A percentile compares a stretch with the other conserved stretches of the same genome.
Conservation (phyloP, 1,140 invertebrate species). For the Micrasema minimum region DNA sequence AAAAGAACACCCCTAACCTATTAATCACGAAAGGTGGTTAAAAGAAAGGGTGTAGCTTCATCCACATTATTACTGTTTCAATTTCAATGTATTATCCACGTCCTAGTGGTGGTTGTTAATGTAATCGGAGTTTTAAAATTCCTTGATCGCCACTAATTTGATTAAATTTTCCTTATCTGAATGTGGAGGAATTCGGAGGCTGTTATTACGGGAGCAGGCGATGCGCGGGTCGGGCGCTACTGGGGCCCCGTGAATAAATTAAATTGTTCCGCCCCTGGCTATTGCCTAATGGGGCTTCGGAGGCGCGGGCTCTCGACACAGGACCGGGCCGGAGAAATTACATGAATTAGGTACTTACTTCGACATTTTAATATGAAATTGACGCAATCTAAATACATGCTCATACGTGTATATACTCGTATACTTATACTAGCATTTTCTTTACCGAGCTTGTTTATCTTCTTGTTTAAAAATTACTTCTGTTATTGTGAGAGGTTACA, state of each 20-base stretch:
- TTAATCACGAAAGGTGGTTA: too few species aligned
- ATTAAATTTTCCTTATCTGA: slow-evolving; percentile 35
- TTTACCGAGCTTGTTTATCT: too few species aligned
- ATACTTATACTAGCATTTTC: too few species aligned
- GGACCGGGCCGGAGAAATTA: background rate
- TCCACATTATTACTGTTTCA: too few species aligned
- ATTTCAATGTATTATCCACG: slow-evolving; percentile 20
- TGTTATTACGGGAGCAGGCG: slow-evolving; percentile 17
- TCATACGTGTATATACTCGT: too few species aligned
- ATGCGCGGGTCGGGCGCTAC: slow-evolving; percentile 19
- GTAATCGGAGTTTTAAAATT: slow-evolving; percentile 42
- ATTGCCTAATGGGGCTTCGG: background rate
- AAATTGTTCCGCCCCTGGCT: slow-evolving; percentile 16
- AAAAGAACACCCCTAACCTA: too few species aligned
- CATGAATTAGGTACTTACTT: too few species aligned
- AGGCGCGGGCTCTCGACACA: background rate
- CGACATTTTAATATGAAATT: too few species aligned
- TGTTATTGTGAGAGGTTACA: too few species aligned
- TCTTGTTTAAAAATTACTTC: too few species aligned
- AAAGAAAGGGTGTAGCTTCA: too few species aligned
- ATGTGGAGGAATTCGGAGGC: slow-evolving; percentile 15
- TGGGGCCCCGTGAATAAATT: slow-evolving; percentile 30
- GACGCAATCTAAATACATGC: too few species aligned
- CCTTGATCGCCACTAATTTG: slow-evolving; percentile 25
- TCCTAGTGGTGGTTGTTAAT: background rate